A percentile compares a stretch with the other conserved stretches of the same genome.
Evolutionary conservation across 2,888 invertebrate genomes (phyloP).

Genomic region (Trypoxylon attenuatum): DNA sequence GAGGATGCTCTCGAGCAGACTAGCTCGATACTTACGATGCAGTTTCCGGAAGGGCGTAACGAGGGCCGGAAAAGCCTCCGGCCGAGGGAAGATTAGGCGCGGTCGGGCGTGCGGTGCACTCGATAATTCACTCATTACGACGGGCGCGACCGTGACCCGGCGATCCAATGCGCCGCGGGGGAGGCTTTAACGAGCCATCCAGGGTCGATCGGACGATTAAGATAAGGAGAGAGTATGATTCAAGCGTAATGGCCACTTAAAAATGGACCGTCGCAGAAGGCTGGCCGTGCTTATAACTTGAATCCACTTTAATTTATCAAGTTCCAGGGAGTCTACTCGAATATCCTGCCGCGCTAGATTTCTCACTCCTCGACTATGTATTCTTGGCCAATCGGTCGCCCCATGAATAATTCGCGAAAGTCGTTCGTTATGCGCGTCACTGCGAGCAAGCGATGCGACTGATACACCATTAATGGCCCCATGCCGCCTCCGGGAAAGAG

Average conservation of each 20-base stretch:
- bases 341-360: slow-evolving; percentile 30
- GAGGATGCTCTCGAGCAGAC: not conserved
- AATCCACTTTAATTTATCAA: slow-evolving; percentile 16
- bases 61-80: too few relatives aligned
- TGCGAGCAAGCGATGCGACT: slow-evolving; percentile 17
- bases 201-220: not conserved
- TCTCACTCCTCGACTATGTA: slow-evolving; percentile 23
- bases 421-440: slow-evolving; percentile 15
- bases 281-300: slow-evolving; percentile 4
- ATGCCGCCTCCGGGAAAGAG: too few relatives aligned
- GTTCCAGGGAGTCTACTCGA: not conserved
- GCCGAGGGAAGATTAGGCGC: not conserved
- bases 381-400: slow-evolving; percentile 11
- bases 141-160: too few relatives aligned
- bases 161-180: too few relatives aligned
- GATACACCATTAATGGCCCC: too few relatives aligned
- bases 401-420: slow-evolving; percentile 31
- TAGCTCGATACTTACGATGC: not conserved
- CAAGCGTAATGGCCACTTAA: not conserved
- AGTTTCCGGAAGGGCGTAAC: too few relatives aligned
- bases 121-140: not conserved
- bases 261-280: not conserved
- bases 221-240: not conserved
- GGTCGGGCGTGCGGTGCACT: not conserved
- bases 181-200: not conserved